phyloP scores from a whole-genome alignment of 2,888 invertebrate species.

The Linnaemya tessellans region DNA sequence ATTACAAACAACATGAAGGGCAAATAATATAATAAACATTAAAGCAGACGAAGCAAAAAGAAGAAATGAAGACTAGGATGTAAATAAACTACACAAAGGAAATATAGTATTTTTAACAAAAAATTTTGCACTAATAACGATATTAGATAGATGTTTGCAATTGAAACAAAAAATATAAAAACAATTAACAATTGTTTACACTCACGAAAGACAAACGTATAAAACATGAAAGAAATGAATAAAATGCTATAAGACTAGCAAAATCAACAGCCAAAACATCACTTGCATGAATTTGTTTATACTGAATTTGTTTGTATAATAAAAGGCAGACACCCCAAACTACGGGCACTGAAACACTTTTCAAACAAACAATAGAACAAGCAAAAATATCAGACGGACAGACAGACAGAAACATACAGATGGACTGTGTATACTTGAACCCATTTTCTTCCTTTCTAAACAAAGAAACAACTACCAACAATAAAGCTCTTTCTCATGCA shows the following conservation, averaged over 20 bases:
- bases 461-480: conserved; percentile 28
- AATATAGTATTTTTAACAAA: conserved; percentile 19
- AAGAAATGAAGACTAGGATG: not conserved
- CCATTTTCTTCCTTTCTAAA: conserved; percentile 35
- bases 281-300: conserved; percentile 30
- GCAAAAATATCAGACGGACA: not conserved
- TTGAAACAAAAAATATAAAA: not conserved
- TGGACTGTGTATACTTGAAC: conserved; percentile 54
- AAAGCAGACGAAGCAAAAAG: not conserved
- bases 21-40: not conserved
- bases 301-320: not conserved
- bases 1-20: not conserved
- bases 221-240: conserved; percentile 25
- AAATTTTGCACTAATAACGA: not conserved
- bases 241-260: conserved; percentile 13
- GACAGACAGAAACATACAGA: not conserved
- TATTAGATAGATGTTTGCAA: not conserved
- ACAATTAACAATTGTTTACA: conserved; percentile 25
- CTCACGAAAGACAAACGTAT: not conserved
- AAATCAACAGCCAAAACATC: conserved; percentile 23
- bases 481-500: conserved; percentile 21
- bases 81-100: not conserved
- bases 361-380: conserved; percentile 15
- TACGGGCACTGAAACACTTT: not conserved
- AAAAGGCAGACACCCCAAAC: conserved; percentile 40